phyloP scores from a whole-genome alignment of 2,113 vertebrate species.

The Sapayoa aenigma region DNA sequence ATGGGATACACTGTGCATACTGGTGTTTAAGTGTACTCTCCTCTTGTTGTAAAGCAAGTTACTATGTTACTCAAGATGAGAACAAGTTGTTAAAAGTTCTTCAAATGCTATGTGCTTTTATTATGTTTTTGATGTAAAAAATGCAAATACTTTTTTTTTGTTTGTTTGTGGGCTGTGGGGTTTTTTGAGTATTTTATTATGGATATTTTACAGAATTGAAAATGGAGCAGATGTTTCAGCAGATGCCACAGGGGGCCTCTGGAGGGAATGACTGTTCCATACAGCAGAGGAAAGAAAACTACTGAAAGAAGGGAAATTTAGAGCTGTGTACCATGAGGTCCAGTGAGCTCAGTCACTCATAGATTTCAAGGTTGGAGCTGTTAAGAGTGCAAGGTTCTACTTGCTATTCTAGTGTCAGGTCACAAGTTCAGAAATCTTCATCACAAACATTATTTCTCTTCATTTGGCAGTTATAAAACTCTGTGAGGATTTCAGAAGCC shows the following conservation, averaged over 20 bases:
- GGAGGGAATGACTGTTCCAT: conserved; percentile 39
- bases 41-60: neutral
- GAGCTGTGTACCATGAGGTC: conserved; percentile 9
- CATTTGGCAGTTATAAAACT: neutral
- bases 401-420: neutral
- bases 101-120: neutral
- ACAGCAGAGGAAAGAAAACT: conserved; percentile 2
- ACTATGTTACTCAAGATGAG: conserved; percentile 15
- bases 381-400: neutral
- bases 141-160: neutral
- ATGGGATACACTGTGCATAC: neutral
- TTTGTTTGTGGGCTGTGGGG: neutral
- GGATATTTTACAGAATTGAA: conserved; percentile 8
- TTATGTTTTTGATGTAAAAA: neutral
- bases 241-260: conserved; percentile 58
- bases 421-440: neutral
- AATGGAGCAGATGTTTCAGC: conserved; percentile 67
- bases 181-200: conserved; percentile 32
- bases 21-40: neutral
- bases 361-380: neutral
- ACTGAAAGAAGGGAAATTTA: neutral
- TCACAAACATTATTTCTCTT: neutral
- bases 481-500: neutral
- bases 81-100: conserved; percentile 34
- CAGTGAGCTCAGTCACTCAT: neutral